phyloP scores from a whole-genome alignment of 2,113 vertebrate genomes.

The Polypterus bichir region DNA sequence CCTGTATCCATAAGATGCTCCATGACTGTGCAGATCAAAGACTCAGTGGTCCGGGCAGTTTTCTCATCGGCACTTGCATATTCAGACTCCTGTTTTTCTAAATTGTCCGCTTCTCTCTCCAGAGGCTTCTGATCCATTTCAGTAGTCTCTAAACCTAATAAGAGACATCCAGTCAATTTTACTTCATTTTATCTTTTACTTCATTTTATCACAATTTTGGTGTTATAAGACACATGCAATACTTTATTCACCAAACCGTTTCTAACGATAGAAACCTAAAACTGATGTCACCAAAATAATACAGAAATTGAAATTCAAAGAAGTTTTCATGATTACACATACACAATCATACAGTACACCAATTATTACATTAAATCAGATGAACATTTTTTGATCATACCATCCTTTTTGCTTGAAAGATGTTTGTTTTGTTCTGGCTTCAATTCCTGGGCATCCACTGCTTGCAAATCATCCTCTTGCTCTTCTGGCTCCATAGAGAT shows the following conservation, averaged over 20 bases:
- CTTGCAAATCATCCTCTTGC: conserved; percentile 43
- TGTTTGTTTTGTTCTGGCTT: conserved; percentile 63
- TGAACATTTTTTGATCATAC: conserved; percentile 20
- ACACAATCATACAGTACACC: too few species aligned
- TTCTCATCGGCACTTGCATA: conserved; percentile 32
- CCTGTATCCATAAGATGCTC: conserved; percentile 50
- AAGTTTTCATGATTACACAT: too few species aligned
- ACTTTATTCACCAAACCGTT: not conserved
- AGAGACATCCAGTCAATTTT: not conserved
- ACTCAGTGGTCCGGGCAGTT: conserved; percentile 60
- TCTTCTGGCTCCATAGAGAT: conserved; percentile 57
- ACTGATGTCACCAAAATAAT: too few species aligned
- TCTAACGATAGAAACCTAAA: too few species aligned
- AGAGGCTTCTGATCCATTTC: conserved; percentile 54
- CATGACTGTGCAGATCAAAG: conserved; percentile 71
- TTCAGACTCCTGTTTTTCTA: conserved; percentile 30
- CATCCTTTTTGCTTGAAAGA: conserved; percentile 28
- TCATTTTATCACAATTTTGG: not conserved
- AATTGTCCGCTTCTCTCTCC: conserved; percentile 34
- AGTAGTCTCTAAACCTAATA: conserved; percentile 43
- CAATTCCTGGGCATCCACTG: conserved; percentile 55
- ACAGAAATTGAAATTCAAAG: too few species aligned
- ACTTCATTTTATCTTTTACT: not conserved
- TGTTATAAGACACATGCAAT: too few species aligned
- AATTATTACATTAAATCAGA: too few species aligned